A percentile compares a stretch with the other conserved stretches of the same genome.
Conservation (phyloP, 2,113 vertebrate genomes). For the Apodemus sylvaticus region DNA sequence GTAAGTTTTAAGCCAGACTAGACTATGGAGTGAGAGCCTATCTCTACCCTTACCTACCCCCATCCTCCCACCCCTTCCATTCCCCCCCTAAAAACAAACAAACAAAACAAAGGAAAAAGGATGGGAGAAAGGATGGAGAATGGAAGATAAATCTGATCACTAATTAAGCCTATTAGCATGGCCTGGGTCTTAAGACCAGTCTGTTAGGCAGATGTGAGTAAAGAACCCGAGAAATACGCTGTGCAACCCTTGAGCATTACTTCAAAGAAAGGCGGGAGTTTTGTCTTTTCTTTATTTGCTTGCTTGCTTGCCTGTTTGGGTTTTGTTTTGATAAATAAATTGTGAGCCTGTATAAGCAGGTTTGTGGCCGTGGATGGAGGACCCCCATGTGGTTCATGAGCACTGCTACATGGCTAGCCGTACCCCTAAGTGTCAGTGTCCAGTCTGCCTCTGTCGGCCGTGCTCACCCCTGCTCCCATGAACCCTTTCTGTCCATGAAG, state of each 20-base stretch:
- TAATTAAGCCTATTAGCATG: not conserved
- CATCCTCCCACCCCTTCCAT: too few species aligned
- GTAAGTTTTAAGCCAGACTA: not conserved
- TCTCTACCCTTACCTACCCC: not conserved
- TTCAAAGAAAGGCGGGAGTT: not conserved
- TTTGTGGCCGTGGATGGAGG: not conserved
- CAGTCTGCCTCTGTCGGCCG: not conserved
- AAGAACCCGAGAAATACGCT: not conserved
- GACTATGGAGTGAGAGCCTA: not conserved
- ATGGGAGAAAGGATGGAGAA: too few species aligned
- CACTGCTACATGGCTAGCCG: not conserved
- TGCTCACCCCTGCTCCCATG: not conserved
- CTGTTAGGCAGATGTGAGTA: not conserved
- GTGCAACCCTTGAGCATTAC: not conserved
- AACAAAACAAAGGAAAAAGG: not conserved
- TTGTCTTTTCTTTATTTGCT: not conserved
- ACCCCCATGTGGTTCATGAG: not conserved
- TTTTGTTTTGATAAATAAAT: not conserved
- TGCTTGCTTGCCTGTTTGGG: not conserved
- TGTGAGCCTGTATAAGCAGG: not conserved
- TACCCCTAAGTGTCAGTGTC: accelerated
- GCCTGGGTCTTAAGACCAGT: not conserved
- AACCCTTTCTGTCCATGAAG: not conserved
- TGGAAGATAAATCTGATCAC: not conserved
- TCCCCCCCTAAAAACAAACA: too few species aligned